phyloP scores from a whole-genome alignment of 2,797 vertebrate genomes.

The Anabacerthia variegaticeps region DNA sequence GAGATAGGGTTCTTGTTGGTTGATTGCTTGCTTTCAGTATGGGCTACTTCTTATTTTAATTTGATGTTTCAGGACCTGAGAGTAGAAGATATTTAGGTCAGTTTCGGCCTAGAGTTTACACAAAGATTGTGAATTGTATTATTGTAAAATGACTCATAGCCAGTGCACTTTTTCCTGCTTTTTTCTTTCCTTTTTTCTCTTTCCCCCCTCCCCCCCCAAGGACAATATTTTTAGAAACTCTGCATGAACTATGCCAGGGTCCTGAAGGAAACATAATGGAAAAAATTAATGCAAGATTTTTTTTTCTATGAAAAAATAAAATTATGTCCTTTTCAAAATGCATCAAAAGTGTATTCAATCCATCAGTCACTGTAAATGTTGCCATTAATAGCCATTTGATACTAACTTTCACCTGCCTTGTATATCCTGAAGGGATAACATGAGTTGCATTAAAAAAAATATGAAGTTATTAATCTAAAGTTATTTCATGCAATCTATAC shows the following conservation, averaged over 20 bases:
- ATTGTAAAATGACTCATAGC: neutral
- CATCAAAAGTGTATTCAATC: neutral
- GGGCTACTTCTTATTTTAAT: neutral
- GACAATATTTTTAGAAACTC: neutral
- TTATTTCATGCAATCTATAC: neutral
- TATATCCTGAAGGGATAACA: neutral
- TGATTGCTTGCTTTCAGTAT: neutral
- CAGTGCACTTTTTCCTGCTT: neutral
- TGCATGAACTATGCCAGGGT: neutral
- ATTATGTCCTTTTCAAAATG: neutral
- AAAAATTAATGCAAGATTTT: neutral
- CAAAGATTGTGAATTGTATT: neutral
- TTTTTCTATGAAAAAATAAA: neutral
- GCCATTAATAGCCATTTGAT: neutral
- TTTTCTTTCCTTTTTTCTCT: neutral
- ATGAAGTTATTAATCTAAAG: neutral
- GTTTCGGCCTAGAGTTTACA: neutral
- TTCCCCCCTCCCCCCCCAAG: neutral
- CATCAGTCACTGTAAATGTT: neutral
- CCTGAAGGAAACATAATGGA: neutral
- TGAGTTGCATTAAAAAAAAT: neutral
- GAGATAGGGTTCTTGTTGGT: rapidly evolving
- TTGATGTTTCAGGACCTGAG: neutral
- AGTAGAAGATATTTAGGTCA: neutral
- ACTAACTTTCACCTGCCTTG: neutral